Percentiles rank a stretch among this genome's conserved stretches.
phyloP scores from a whole-genome alignment of 2,888 invertebrate genomes.

The Tethea ocularis region DNA sequence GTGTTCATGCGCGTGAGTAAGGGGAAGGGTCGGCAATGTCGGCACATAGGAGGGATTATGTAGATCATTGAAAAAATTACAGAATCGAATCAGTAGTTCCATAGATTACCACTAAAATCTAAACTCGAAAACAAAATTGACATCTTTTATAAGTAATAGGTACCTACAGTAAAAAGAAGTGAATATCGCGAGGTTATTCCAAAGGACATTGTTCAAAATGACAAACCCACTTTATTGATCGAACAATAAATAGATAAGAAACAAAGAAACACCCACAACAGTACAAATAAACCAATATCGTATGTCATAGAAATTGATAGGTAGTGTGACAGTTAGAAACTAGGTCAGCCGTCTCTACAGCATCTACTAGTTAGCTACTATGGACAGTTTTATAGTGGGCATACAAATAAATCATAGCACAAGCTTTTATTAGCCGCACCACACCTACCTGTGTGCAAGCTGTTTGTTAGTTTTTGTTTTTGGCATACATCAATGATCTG shows the following conservation, averaged over 20 bases:
- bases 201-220: neutral
- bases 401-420: neutral
- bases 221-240: neutral
- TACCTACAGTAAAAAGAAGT: no score
- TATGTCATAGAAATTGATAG: conserved; percentile 4
- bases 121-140: no score
- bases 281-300: neutral
- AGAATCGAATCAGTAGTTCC: no score
- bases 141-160: no score
- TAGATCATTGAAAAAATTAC: no score
- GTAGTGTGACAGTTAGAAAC: neutral
- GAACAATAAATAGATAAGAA: neutral
- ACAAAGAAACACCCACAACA: neutral
- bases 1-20: no score
- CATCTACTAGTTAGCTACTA: neutral
- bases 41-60: no score
- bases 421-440: neutral
- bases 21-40: no score
- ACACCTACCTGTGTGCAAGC: neutral
- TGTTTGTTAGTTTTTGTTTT: neutral
- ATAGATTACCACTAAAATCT: no score
- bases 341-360: neutral
- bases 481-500: no score
- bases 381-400: neutral
- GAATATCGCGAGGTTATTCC: no score